Conservation (phyloP, 2,113 vertebrate species). For the Capreolus pygargus region DNA sequence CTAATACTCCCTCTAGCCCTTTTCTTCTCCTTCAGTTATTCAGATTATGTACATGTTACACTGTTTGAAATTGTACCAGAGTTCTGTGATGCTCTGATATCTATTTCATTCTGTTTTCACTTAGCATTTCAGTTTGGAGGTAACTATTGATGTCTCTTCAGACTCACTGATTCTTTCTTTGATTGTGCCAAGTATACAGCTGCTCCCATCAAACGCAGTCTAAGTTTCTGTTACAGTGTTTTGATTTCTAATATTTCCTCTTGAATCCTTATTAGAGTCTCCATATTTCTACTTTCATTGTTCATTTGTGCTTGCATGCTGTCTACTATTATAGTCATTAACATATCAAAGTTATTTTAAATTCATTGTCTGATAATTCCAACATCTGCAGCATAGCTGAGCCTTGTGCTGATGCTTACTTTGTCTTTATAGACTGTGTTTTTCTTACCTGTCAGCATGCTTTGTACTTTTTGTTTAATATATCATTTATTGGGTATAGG, state of each 20-base stretch:
- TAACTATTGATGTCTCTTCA: neutral
- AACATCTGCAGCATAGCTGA: neutral
- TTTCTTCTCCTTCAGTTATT: neutral
- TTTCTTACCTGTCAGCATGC: neutral
- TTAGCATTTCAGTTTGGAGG: neutral
- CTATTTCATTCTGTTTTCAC: neutral
- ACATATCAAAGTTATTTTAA: neutral
- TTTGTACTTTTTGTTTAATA: neutral
- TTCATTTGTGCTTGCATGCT: neutral
- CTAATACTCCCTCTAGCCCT: neutral
- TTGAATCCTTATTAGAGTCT: neutral
- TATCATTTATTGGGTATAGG: neutral
- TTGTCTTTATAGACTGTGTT: neutral
- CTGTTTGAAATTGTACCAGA: neutral
- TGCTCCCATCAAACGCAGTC: neutral
- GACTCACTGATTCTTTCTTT: neutral
- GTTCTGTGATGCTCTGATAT: neutral
- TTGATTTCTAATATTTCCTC: neutral
- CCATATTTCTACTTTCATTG: neutral
- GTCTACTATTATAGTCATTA: neutral
- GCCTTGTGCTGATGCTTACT: neutral
- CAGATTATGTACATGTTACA: neutral
- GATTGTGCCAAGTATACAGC: neutral
- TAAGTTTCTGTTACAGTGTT: neutral
- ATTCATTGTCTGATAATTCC: neutral